phyloP scores from a whole-genome alignment of 2,797 vertebrate species.

The Borostomias antarcticus region DNA sequence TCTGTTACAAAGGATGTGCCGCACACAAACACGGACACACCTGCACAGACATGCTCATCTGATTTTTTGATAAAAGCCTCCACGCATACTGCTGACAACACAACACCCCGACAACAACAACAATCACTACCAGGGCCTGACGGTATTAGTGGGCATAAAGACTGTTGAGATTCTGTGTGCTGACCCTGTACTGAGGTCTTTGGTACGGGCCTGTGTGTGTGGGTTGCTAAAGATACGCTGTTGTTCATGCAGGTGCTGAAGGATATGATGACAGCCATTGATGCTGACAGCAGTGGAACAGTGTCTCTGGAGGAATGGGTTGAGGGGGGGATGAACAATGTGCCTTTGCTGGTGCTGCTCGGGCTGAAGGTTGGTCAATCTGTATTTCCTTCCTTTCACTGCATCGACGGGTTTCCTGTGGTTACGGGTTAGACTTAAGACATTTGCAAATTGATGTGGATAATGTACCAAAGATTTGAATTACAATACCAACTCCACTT shows the following conservation, averaged over 20 bases:
- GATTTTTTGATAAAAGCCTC: conserved; percentile 28
- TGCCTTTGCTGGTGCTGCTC: conserved; percentile 88
- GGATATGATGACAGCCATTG: conserved; percentile 94
- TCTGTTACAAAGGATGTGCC: conserved; percentile 2
- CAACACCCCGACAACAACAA: background rate
- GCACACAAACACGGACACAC: background rate
- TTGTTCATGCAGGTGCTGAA: conserved; percentile 82
- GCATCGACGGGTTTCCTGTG: background rate
- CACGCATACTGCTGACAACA: background rate
- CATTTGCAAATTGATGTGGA: no score
- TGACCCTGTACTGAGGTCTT: background rate
- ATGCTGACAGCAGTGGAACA: conserved; percentile 87
- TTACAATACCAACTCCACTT: no score
- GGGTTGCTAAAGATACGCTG: conserved; percentile 4
- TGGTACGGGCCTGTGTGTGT: background rate
- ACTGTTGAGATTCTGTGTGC: background rate
- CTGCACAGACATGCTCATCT: conserved; percentile 28
- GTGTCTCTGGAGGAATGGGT: conserved; percentile 93
- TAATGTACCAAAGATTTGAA: no score
- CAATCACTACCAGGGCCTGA: background rate
- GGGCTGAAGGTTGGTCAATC: conserved; percentile 56
- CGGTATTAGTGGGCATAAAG: conserved; percentile 3
- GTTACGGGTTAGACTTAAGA: no score
- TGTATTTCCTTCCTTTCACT: background rate
- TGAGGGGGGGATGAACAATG: conserved; percentile 89